Conservation (phyloP, 2,797 vertebrate species). For the Syngnathus acus region DNA sequence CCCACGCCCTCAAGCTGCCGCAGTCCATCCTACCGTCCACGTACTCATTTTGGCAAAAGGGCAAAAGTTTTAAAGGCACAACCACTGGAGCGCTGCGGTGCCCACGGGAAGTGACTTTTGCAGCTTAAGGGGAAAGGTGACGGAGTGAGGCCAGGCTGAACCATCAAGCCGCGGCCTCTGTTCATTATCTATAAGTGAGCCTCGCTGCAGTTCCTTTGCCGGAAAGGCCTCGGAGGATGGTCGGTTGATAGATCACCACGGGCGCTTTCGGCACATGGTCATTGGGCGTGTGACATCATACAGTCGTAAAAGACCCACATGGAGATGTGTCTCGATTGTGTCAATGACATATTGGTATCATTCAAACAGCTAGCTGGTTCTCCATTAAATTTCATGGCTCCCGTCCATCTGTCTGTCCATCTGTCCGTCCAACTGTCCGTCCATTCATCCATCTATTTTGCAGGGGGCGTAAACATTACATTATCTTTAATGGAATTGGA, state of each 20-base stretch:
- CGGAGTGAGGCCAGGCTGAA: slow-evolving; percentile 22
- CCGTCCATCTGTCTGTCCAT: no score
- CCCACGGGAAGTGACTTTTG: slow-evolving; percentile 31
- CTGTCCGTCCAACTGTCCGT: no score
- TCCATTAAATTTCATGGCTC: no score
- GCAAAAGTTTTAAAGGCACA: slow-evolving; percentile 12
- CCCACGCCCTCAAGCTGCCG: no score
- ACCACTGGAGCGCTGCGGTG: slow-evolving; percentile 16
- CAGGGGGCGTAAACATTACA: no score
- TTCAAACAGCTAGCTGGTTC: not conserved
- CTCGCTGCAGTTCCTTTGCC: slow-evolving; percentile 10
- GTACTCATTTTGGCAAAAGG: slow-evolving; percentile 12
- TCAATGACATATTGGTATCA: not conserved
- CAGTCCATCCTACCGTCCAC: not conserved
- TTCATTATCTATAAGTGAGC: slow-evolving; percentile 28
- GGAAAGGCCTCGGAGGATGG: slow-evolving; percentile 4
- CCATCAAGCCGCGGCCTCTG: slow-evolving; percentile 23
- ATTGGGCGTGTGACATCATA: not conserved
- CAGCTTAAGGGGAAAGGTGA: slow-evolving; percentile 27
- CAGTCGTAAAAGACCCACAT: not conserved
- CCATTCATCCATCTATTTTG: not conserved
- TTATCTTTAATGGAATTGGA: not conserved
- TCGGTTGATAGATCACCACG: slow-evolving; percentile 30
- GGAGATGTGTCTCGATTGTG: not conserved
- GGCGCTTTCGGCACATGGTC: slow-evolving; percentile 9